Evolutionary conservation across 2,888 invertebrate species (phyloP), one percentile per base, ranked within the genome.

Genomic region (Plutella xylostella): DNA sequence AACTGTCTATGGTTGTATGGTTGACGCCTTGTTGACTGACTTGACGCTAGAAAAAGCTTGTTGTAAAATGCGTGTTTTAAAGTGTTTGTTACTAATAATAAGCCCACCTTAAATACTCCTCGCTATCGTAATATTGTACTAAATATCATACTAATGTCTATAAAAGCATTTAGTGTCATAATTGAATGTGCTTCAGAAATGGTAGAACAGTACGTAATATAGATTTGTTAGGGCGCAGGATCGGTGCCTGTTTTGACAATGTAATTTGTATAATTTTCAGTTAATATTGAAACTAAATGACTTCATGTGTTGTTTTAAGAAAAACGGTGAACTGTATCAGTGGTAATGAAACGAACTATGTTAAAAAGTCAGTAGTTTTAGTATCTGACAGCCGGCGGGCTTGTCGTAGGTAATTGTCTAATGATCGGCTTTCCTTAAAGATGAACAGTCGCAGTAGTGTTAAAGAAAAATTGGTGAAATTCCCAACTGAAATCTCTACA

Each of bases 401-500:
- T 78, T 56, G 76, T 78, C 77, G 61, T 67, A 61, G n/a, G n/a
- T n/a, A n/a, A 57, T 59, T 62, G 60, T 60, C 61, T 64, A 58
- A 62, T 60, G 56, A 63, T 68, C 63, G 67, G 64, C 58, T 63
- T 57, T 58, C 57, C 56, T 65, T 72, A 76, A 80, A 79, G 72
- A 80, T 80, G 80, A 78, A 80, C 78, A 80, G 67, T 79, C 79
- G 78, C 62, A 75, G 67, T 70, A 67, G 73, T 65, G 74, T 72
- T 61, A 77, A 78, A 75, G 74, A 80, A 72, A 80, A 77, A 77
- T 73, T 80, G 71, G 76, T 82, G 65, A 79, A 76, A 68, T 77
- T 72, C 63, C 70, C 82, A 60, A 60, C 72, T 54, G 78, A 79
- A 60, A 60, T 76, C 51, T 60, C 72, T 43, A 66, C 75, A 41